phyloP scores from a whole-genome alignment of 2,888 invertebrate genomes.

The Peribatodes rhomboidaria region DNA sequence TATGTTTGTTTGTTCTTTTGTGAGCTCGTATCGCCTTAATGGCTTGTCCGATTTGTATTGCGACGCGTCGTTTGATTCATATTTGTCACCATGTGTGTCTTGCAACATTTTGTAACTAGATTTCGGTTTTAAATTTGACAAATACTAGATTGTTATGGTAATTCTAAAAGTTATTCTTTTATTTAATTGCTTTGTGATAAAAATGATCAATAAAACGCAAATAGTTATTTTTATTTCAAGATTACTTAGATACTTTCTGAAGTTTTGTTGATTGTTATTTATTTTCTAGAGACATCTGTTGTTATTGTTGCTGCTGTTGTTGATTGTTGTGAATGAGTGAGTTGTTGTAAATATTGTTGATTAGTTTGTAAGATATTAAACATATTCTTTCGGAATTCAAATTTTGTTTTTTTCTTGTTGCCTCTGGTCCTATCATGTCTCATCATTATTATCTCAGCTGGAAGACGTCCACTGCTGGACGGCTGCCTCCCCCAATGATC shows the following conservation, averaged over 20 bases:
- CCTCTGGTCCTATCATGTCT: neutral
- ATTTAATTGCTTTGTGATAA: neutral
- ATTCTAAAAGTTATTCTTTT: neutral
- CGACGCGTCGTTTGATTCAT: no score
- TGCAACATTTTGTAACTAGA: no score
- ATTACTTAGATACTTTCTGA: neutral
- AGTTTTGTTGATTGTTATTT: neutral
- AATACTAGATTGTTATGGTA: no score
- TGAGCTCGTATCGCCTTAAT: no score
- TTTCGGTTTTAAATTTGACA: no score
- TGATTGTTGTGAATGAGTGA: slow-evolving; percentile 47
- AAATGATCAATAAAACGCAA: no score
- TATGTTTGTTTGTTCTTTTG: no score
- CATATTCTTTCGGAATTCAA: slow-evolving; percentile 13
- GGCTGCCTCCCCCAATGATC: no score
- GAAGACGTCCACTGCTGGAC: no score
- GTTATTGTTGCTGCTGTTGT: slow-evolving; percentile 45
- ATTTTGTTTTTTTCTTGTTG: slow-evolving; percentile 8
- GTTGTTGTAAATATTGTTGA: slow-evolving; percentile 60
- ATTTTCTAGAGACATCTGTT: slow-evolving; percentile 12
- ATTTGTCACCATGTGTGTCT: no score
- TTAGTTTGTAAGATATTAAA: slow-evolving; percentile 59
- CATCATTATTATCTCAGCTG: no score
- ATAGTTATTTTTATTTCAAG: neutral
- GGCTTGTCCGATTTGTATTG: no score